Evolutionary conservation across 1,140 invertebrate genomes (phyloP), one percentile per base, ranked within the genome.

Genomic region (Nebria ingens): DNA sequence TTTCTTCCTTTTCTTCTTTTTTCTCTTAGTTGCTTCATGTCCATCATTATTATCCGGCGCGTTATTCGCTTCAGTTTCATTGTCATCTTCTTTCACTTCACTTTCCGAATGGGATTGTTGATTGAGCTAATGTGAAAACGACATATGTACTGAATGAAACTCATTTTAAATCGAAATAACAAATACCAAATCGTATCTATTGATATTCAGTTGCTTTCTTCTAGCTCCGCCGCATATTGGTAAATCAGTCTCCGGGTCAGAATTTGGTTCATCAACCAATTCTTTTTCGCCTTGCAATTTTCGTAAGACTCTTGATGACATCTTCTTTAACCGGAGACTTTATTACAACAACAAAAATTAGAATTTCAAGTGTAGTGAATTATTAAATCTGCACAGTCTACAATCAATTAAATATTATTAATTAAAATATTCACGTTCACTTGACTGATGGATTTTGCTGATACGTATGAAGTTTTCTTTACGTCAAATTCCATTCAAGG

Each of bases 11-110:
- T 84, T 85, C 62, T 79, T 83, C 60, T 79, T 85, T 59, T 79
- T 81, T 53, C 76, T 73, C 38, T 76, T 74, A 12, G 71, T 66
- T 25, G 71, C 68, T 56, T 78, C 61, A 53, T 73, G 69, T 51
- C 61, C 59, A 42, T 63, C 62, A 53, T 62, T 61, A 34, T 65
- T 65, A 51, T 66, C 67, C 13, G 73, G 74, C 20, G 75, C 70
- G 22, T 76, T 74, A 1, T 73, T 72, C 38, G 77, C 74, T 60
- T 80, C 76, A 15, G 79, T 81, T 65, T 82, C 80, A 65, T 84
- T 81, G 62, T 84, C 83, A 65, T 83, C 81, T 62, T 85, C 83
- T 67, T 84, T 83, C 2, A 83, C 81, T 67, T 83, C 82, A 59
- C 80, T 84, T 64, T 85, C 83, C 9, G 79, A 81, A 58, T 78